Evolutionary conservation across 2,888 invertebrate species (phyloP), one percentile per base, ranked within the genome.

Genomic region (Incurvaria masculella): DNA sequence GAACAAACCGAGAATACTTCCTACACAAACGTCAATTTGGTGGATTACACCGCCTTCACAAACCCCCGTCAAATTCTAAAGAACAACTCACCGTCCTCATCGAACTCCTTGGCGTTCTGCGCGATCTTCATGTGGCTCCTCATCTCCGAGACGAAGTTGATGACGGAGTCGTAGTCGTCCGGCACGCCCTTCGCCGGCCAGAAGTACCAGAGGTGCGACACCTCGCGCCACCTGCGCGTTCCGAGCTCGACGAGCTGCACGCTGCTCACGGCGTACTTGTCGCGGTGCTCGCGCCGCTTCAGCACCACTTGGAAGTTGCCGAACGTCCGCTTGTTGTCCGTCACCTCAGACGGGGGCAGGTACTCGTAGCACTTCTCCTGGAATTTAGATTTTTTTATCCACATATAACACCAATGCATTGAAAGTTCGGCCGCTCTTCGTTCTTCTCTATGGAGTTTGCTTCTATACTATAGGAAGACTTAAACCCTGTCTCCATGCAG

Each of bases 131-230:
- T 75, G 46, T 71, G 76, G 46, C 68, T 75, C 62, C 94, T 82
- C 52, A 92, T 91, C 69, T 95, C 94, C 17, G 91, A 83, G 40
- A 96, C 79, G 72, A 95, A 92, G 46, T 93, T 91, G 44, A 95
- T 89, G 43, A 96, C 79, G 0, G 91, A 89, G 46, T 89, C 86
- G 46, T 88, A 87, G 60, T 94, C 94, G 6, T 83, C 82, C 2
- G 95, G 95, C 1, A 91, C 88, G 0, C 94, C 94, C 53, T 88
- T 85, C n/a, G 85, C 83, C 0, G 96, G 95, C 96, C 96, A 97
- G 61, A 92, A 86, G 75, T 93, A 94, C 95, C 96, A 96, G 61
- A 94, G 85, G 62, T 96, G 96, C 0, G 87, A 91, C 47, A 96
- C 82, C 66, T 96, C 94, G 41, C 95, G 75, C 82, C 90, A 89